Conservation (phyloP, 2,797 vertebrate genomes). For the Octomys mimax region DNA sequence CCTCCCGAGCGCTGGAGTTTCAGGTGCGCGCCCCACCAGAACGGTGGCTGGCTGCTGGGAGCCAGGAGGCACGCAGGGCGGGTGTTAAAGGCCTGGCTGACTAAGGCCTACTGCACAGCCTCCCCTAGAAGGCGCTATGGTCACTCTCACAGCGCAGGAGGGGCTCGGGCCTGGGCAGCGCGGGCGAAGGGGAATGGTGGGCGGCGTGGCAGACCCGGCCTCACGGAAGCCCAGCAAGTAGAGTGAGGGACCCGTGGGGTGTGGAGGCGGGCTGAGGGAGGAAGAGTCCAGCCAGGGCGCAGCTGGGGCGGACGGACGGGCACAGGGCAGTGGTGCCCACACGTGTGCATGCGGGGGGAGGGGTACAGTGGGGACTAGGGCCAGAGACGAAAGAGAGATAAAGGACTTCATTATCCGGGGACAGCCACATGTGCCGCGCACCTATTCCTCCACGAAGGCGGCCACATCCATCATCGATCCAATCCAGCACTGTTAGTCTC, state of each 20-base stretch:
- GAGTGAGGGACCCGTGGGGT: too few relatives aligned
- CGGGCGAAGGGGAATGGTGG: too few relatives aligned
- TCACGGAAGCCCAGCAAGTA: too few relatives aligned
- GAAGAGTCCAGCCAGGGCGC: background rate
- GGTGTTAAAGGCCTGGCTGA: background rate
- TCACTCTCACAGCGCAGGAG: background rate
- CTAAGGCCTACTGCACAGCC: slow-evolving; percentile 33
- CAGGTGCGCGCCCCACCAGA: background rate
- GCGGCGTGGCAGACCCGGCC: too few relatives aligned
- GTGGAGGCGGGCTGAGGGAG: too few relatives aligned
- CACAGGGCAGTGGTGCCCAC: background rate
- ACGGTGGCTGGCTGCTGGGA: background rate
- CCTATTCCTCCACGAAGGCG: slow-evolving; percentile 2
- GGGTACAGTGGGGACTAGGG: too few relatives aligned
- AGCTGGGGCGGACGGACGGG: too few relatives aligned
- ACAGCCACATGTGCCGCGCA: background rate
- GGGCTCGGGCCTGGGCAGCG: too few relatives aligned
- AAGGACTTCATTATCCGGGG: slow-evolving; percentile 65
- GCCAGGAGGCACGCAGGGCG: background rate
- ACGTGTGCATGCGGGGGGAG: background rate
- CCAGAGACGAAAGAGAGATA: background rate
- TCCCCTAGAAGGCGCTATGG: background rate
- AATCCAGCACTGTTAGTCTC: slow-evolving; percentile 65
- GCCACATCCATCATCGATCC: slow-evolving; percentile 54
- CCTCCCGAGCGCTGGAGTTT: background rate